Percentiles rank a stretch among this genome's conserved stretches.
phyloP scores from a whole-genome alignment of 1,140 invertebrate species.

The Bombus impatiens region DNA sequence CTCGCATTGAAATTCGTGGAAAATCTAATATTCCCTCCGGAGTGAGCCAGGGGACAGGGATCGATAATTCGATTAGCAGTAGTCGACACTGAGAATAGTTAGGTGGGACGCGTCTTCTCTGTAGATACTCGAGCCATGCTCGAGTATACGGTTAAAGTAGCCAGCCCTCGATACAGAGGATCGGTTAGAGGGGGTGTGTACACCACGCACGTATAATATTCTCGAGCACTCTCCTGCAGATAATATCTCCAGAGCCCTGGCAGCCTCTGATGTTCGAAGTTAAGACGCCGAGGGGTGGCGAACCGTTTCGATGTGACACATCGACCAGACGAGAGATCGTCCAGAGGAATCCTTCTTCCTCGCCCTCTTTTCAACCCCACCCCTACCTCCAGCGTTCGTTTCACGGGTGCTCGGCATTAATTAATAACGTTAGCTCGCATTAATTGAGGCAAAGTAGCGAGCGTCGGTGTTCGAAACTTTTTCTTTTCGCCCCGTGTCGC shows the following conservation, averaged over 20 bases:
- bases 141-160: slow-evolving; percentile 66
- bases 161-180: slow-evolving; percentile 31
- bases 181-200: slow-evolving; percentile 51
- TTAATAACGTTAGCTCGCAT: slow-evolving; percentile 72
- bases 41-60: slow-evolving; percentile 59
- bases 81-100: slow-evolving; percentile 62
- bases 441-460: slow-evolving; percentile 71
- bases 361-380: slow-evolving; percentile 8
- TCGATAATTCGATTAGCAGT: slow-evolving; percentile 76
- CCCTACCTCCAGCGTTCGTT: slow-evolving; percentile 5
- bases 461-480: slow-evolving; percentile 46
- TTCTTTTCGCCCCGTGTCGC: slow-evolving; percentile 39
- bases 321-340: slow-evolving; percentile 11
- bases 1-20: slow-evolving; percentile 63
- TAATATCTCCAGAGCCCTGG: slow-evolving; percentile 64
- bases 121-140: slow-evolving; percentile 7
- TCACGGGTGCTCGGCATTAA: slow-evolving; percentile 63
- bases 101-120: slow-evolving; percentile 38
- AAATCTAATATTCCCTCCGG: slow-evolving; percentile 66
- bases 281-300: slow-evolving; percentile 57
- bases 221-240: slow-evolving; percentile 72
- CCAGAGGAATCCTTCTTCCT: slow-evolving; percentile 25
- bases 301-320: slow-evolving; percentile 52
- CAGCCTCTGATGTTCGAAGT: slow-evolving; percentile 70
- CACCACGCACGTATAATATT: slow-evolving; percentile 69